Base-by-base conservation (phyloP, 2,888 invertebrate genomes). In the Ptychoptera albimana region DNA sequence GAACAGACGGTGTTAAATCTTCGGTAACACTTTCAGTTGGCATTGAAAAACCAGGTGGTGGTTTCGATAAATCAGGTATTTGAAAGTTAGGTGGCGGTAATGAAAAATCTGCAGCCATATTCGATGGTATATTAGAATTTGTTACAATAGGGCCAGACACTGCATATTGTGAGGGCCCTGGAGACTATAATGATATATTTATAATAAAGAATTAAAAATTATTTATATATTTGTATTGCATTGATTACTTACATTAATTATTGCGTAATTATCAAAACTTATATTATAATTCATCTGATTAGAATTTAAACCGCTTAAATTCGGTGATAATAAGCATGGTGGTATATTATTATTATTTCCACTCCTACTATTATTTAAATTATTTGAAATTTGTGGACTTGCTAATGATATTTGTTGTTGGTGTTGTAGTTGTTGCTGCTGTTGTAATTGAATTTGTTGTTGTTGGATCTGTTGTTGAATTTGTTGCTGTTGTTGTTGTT, bases 1-100 rank as follows among this genome's bases (percentile, higher is more conserved):
- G 93, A 54, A 88, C 83, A 23, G 85, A 82, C 23, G 94, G 94
- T 68, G 87, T 78, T 50, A 87, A 67, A 49, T 87, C 86, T 54
- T 86, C 84, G 4, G 37, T 15, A 12, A 34, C 35, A 10, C 46
- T 11, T 8, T n/a, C 36, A 8, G 34, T 16, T 10, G 39, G 10
- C 15, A 59, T 48, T 47, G 61, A 71, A 58, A 84, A 88, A 30
- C 86, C 86, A 6, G 89, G 88, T 1, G 89, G 89, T 1, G 89
- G 89, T 59, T 84, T 82, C 15, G 83, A 83, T 51, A 89, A 74
- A 66, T 89, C 88, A 35, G 88, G 88, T 60, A 77, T 79, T 49
- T 69, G 69, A 64, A 69, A 64, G 65, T 70, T 53, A 1, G 77
- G 72, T 2, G 76, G 75, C 15, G 49, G 46, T 15, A 48, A 44